A percentile compares a stretch with the other conserved stretches of the same genome.
Conservation (phyloP, 2,888 invertebrate species). For the Ophion ventricosus region DNA sequence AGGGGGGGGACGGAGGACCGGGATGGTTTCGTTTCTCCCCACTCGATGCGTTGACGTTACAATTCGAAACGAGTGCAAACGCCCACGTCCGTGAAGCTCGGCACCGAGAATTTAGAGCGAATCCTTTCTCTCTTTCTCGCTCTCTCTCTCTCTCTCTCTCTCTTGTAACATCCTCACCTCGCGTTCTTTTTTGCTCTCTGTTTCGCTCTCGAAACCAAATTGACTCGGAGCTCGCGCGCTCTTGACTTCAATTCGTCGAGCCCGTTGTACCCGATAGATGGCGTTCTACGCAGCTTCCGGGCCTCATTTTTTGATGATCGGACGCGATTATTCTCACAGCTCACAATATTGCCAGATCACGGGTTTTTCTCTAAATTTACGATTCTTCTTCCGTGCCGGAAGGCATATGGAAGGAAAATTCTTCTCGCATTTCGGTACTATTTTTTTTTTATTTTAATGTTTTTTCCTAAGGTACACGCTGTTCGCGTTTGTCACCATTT, state of each 20-base stretch:
- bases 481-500: too few species aligned
- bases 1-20: slow-evolving; percentile 35
- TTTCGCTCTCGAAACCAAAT: slow-evolving; percentile 1
- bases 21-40: slow-evolving; percentile 61
- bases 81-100: slow-evolving; percentile 63
- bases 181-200: slow-evolving; percentile 23
- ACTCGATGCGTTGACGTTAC: slow-evolving; percentile 40
- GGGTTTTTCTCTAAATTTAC: neutral
- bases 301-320: neutral
- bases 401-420: too few species aligned
- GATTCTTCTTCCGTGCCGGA: too few species aligned
- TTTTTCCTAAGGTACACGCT: too few species aligned
- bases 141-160: slow-evolving; percentile 15
- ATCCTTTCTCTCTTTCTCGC: slow-evolving; percentile 38
- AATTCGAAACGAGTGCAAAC: slow-evolving; percentile 68
- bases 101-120: slow-evolving; percentile 66
- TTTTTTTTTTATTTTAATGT: too few species aligned
- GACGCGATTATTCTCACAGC: neutral
- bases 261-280: neutral
- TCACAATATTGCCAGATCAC: too few species aligned
- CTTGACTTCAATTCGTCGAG: neutral
- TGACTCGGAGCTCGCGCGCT: too few species aligned
- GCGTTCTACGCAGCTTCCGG: neutral
- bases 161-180: slow-evolving; percentile 26
- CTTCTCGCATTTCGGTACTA: too few species aligned